A percentile compares a stretch with the other conserved stretches of the same genome.
phyloP scores from a whole-genome alignment of 2,113 vertebrate species.

The Poicephalus gulielmi region DNA sequence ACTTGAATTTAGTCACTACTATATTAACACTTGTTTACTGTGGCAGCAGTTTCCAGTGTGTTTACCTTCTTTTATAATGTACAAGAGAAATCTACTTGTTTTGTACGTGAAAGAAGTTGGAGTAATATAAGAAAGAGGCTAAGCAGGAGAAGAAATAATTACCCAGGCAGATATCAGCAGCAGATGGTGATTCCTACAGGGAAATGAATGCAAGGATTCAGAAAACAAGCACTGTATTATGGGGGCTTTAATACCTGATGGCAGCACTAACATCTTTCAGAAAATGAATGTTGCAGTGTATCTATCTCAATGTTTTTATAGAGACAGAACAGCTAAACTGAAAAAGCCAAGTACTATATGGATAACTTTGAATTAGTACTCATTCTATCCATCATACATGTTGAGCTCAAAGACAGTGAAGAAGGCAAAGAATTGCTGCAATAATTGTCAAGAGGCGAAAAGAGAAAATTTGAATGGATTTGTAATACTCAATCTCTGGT shows the following conservation, averaged over 20 bases:
- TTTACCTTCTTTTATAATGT: neutral
- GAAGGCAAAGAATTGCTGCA: neutral
- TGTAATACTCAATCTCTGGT: neutral
- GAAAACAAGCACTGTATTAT: neutral
- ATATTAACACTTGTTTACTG: neutral
- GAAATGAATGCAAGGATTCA: conserved; percentile 19
- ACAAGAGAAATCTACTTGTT: neutral
- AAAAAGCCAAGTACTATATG: neutral
- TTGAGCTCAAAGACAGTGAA: neutral
- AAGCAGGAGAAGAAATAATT: conserved; percentile 33
- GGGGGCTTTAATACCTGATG: neutral
- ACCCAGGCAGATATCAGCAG: neutral
- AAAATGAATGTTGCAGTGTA: neutral
- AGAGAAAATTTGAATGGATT: neutral
- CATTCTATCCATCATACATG: neutral
- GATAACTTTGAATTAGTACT: neutral
- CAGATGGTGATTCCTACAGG: conserved; percentile 47
- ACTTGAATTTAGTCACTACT: neutral
- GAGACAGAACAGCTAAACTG: neutral
- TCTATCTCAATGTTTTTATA: neutral
- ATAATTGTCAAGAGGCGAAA: neutral
- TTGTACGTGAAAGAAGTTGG: neutral
- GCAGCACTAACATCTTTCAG: neutral
- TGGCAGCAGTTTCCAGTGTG: neutral
- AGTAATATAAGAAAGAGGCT: neutral